These are phyloP conservation scores for Cyaniris semiargus DNA, from an alignment of 2,888 invertebrate species.

Conservation along the genomic window DNA sequence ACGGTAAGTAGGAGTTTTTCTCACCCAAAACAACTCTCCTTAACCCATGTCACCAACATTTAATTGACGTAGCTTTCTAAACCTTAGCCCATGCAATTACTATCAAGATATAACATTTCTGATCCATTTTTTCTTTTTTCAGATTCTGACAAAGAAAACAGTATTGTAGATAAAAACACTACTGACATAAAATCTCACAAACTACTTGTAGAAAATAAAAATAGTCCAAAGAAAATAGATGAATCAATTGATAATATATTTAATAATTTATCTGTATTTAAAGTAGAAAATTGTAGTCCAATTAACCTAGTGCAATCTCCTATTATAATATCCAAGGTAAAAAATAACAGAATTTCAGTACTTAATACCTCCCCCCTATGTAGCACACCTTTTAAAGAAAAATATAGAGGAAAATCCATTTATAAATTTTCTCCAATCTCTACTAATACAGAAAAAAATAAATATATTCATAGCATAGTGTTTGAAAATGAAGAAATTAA, in stretches of 20 bases:
- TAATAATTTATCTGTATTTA: constrained; percentile 55
- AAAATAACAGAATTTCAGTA: constrained; percentile 28
- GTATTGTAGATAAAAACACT: constrained; percentile 45
- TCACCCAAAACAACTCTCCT: too few relatives aligned
- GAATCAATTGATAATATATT: constrained; percentile 65
- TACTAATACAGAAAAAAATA: constrained; percentile 47
- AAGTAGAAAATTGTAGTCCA: constrained; percentile 47
- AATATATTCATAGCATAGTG: constrained; percentile 38
- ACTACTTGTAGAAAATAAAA: constrained; percentile 55
- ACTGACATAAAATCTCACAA: constrained; percentile 60
- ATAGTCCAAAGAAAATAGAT: constrained; percentile 48
- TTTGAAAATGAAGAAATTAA: constrained; percentile 46
- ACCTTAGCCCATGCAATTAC: too few relatives aligned
- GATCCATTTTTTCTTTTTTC: constrained; percentile 28
- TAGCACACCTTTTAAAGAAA: constrained; percentile 68
- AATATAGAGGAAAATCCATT: constrained; percentile 66
- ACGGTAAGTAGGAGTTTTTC: too few relatives aligned
- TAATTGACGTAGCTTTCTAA: too few relatives aligned
- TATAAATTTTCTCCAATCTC: constrained; percentile 68
- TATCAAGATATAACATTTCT: neutral
- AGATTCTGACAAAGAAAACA: constrained; percentile 70
- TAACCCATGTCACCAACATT: too few relatives aligned
- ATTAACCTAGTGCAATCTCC: constrained; percentile 37
- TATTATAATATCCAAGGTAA: neutral
- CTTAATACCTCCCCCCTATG: constrained; percentile 59